These are phyloP conservation scores for Drosophila nebulosa DNA, from an alignment of 1,140 invertebrate genomes.

Conservation along the genomic window DNA sequence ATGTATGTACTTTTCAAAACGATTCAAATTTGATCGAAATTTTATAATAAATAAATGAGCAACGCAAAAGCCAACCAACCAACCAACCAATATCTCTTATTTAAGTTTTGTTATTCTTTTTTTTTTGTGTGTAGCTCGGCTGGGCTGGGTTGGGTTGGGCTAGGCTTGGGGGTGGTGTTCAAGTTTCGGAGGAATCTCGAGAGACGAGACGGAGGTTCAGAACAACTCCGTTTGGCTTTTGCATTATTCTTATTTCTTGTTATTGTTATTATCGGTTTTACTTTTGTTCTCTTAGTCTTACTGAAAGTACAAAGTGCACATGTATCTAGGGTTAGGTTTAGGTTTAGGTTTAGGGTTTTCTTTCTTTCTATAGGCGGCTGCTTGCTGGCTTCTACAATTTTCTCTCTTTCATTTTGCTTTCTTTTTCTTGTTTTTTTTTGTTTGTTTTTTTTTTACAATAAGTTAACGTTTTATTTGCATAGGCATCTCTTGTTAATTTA, in stretches of 20 bases:
- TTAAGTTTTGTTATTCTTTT: neutral
- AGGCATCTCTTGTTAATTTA: slow-evolving; percentile 66
- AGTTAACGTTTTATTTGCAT: slow-evolving; percentile 74
- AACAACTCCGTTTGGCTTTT: slow-evolving; percentile 41
- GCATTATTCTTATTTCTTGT: slow-evolving; percentile 31
- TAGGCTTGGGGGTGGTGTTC: too few relatives aligned
- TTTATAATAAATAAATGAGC: neutral
- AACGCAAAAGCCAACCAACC: neutral
- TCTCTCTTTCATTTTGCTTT: slow-evolving; percentile 23
- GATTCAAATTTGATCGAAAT: neutral
- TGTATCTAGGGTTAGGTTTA: slow-evolving; percentile 59
- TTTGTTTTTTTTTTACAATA: slow-evolving; percentile 61
- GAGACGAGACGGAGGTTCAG: too few relatives aligned
- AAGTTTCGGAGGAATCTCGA: neutral
- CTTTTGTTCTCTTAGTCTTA: slow-evolving; percentile 53
- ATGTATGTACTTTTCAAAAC: neutral
- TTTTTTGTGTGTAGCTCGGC: neutral
- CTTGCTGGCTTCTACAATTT: slow-evolving; percentile 28
- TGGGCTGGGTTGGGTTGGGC: too few relatives aligned
- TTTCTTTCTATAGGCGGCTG: neutral
- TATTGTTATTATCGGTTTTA: slow-evolving; percentile 30
- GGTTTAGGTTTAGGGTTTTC: slow-evolving; percentile 27
- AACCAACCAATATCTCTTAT: too few relatives aligned
- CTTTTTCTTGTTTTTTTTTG: slow-evolving; percentile 37
- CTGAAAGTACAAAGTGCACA: slow-evolving; percentile 75